phyloP scores from a whole-genome alignment of 2,113 vertebrate species.

The Cryptoleucopteryx plumbea region DNA sequence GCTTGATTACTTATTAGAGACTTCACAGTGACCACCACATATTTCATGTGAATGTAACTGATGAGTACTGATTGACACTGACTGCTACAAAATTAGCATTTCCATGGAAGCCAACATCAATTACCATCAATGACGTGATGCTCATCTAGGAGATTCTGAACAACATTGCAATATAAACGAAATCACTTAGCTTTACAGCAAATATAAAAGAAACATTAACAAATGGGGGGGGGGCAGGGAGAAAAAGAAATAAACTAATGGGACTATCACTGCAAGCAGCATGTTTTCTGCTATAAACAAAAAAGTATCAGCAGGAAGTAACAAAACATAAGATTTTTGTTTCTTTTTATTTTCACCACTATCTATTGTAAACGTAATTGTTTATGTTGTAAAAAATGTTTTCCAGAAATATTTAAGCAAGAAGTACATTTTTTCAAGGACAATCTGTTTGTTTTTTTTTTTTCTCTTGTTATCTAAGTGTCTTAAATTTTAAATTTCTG shows the following conservation, averaged over 20 bases:
- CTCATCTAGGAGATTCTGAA: slow-evolving; percentile 27
- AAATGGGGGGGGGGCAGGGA: background rate
- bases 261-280: background rate
- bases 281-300: background rate
- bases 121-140: slow-evolving; percentile 15
- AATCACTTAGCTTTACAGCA: background rate
- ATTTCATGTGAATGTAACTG: background rate
- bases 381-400: background rate
- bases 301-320: background rate
- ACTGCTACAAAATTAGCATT: slow-evolving; percentile 59
- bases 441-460: background rate
- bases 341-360: background rate
- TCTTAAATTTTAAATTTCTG: background rate
- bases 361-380: background rate
- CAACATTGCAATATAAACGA: background rate
- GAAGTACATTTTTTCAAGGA: background rate
- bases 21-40: background rate
- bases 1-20: background rate
- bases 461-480: background rate
- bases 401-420: background rate
- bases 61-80: slow-evolving; percentile 27
- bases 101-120: slow-evolving; percentile 53
- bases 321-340: background rate
- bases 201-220: background rate
- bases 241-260: background rate